Base-by-base conservation (phyloP, 2,888 invertebrate species). In the Apeira syringaria region DNA sequence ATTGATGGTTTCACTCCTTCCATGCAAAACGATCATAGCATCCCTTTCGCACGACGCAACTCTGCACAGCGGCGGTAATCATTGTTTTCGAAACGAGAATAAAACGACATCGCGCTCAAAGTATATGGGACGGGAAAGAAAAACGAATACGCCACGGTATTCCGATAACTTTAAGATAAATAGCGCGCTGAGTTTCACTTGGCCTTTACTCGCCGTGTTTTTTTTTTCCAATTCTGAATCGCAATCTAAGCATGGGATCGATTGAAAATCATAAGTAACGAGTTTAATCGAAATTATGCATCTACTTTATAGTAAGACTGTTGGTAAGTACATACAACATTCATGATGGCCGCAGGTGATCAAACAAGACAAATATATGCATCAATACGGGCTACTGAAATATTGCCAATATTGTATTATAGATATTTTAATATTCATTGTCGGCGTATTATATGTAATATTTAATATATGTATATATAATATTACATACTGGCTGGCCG, bases 161-260 rank as follows among this genome's bases (percentile, higher is more conserved):
- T 79, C 76, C 76, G 84, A 87, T 86, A 86, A 81, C 68, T 81
- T 82, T 74, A 84, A 83, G 85, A 86, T 87, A 86, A 87, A 87
- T 86, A 86, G 79, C 80, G 71, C 72, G 75, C 71, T 59, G 73
- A 79, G 79, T 81, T 80, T 78, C 69, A 78, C 76, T 80, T 72
- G 74, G 68, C 68, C 69, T 75, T 77, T 74, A 69, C 72, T 73
- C 54, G 54, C 7, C 33, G 52, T 56, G 45, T 61, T 56, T 76
- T 15, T 15, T 78, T 75, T 74, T 74, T 72, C 64, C 73, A 68
- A 72, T 76, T 74, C 66, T 65, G 66, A 56, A 53, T 61, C 45
- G 60, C 58, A 72, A 78, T 80, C 77, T 74, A 64, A 68, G 56
- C 64, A 60, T 53, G 61, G 50, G 64, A 77, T 77, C 71, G 65